Percentiles rank a stretch among this genome's conserved stretches.
phyloP scores from a whole-genome alignment of 2,797 vertebrate genomes.

The Vireo griseus region DNA sequence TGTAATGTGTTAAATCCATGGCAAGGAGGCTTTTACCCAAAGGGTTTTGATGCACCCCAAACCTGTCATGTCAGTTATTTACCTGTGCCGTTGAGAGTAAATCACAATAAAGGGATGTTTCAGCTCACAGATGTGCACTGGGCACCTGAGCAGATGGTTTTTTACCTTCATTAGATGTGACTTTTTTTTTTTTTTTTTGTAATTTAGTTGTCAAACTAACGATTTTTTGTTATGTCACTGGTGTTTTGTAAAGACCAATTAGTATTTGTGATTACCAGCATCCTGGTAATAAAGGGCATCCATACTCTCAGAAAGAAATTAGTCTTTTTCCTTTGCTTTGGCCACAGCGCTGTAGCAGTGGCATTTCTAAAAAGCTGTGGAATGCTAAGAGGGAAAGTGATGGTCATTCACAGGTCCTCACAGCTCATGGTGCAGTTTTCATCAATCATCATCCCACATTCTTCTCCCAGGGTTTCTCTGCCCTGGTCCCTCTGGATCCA shows the following conservation, averaged over 20 bases:
- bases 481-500: background rate
- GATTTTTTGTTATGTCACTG: background rate
- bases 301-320: background rate
- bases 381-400: background rate
- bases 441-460: background rate
- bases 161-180: background rate
- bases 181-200: background rate
- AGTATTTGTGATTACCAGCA: background rate
- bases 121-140: background rate
- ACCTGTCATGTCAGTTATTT: background rate
- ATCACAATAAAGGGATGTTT: background rate
- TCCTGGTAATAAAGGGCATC: background rate
- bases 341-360: background rate
- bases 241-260: background rate
- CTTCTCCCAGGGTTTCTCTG: background rate
- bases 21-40: fast-evolving
- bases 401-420: background rate
- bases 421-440: background rate
- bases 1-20: background rate
- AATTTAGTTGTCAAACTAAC: background rate
- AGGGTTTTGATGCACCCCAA: background rate
- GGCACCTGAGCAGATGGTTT: background rate
- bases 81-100: background rate
- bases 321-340: background rate
- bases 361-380: background rate